These are phyloP conservation scores for Drosophila burlai DNA, from an alignment of 1,140 invertebrate genomes.

Conservation along the genomic window DNA sequence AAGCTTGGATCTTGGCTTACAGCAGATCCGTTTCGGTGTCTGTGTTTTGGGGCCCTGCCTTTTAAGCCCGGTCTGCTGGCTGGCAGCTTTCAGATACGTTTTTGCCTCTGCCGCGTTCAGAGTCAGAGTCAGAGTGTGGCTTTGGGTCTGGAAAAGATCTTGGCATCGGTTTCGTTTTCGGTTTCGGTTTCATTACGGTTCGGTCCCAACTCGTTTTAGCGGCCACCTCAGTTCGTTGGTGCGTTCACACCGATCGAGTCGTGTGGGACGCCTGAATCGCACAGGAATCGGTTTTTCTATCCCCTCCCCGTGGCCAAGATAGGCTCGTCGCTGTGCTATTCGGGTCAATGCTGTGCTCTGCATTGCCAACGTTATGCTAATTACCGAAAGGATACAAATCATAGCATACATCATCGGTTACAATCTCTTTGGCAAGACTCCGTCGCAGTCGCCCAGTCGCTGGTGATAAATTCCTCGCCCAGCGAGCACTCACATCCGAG, in stretches of 20 bases:
- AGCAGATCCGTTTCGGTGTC: conserved; percentile 72
- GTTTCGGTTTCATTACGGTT: conserved; percentile 15
- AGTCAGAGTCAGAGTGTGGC: conserved; percentile 59
- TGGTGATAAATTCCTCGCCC: conserved; percentile 44
- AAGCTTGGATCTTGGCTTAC: conserved; percentile 60
- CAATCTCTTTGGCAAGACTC: conserved; percentile 83
- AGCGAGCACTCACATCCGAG: conserved; percentile 14
- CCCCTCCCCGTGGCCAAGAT: conserved; percentile 60
- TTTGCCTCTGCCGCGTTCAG: conserved; percentile 70
- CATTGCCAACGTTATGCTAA: conserved; percentile 84
- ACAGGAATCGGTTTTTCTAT: conserved; percentile 2
- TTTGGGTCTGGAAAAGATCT: conserved; percentile 49
- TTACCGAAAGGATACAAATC: conserved; percentile 84
- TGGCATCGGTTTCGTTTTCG: conserved; percentile 32
- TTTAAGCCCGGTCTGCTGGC: conserved; percentile 71
- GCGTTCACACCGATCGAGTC: conserved; percentile 42
- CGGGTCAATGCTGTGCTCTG: conserved; percentile 73
- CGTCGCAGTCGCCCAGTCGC: conserved; percentile 41
- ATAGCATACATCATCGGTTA: conserved; percentile 84
- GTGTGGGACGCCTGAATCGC: conserved; percentile 17
- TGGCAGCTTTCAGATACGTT: conserved; percentile 82
- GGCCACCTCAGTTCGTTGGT: conserved; percentile 37
- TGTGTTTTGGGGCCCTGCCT: conserved; percentile 62
- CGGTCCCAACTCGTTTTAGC: conserved; percentile 2
- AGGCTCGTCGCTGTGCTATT: conserved; percentile 68